Conservation (phyloP, 2,888 invertebrate genomes). For the Diarsia mendica region DNA sequence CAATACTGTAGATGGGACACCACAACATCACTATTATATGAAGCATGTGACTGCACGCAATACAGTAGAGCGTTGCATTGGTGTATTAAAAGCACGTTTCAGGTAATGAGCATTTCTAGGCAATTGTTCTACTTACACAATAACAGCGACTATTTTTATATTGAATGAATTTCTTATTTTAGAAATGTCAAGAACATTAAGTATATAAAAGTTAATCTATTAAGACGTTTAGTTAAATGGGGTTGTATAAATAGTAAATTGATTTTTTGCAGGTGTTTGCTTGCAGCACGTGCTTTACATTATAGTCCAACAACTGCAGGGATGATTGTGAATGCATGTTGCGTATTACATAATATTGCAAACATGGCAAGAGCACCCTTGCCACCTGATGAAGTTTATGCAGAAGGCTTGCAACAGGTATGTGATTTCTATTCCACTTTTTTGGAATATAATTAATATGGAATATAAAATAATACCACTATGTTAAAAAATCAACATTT, state of each 20-base stretch:
- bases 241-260: slow-evolving; percentile 8
- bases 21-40: slow-evolving; percentile 28
- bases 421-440: background rate
- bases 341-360: slow-evolving; percentile 16
- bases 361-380: slow-evolving; percentile 5
- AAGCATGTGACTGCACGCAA: slow-evolving; percentile 43
- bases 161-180: background rate
- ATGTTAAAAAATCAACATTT: slow-evolving; percentile 9
- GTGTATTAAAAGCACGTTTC: slow-evolving; percentile 50
- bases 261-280: slow-evolving; percentile 18
- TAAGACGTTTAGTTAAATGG: slow-evolving; percentile 1
- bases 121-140: slow-evolving; percentile 1
- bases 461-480: background rate
- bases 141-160: too few species aligned
- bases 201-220: background rate
- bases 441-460: background rate
- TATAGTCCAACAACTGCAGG: slow-evolving; percentile 23
- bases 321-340: slow-evolving; percentile 37
- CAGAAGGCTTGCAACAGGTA: slow-evolving; percentile 11
- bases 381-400: slow-evolving; percentile 1
- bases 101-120: slow-evolving; percentile 15
- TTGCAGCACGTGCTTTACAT: slow-evolving; percentile 23
- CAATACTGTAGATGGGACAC: slow-evolving; percentile 46
- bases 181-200: too few species aligned
- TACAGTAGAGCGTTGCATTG: slow-evolving; percentile 20